phyloP scores from a whole-genome alignment of 2,797 vertebrate species.

The Cyprinodon diabolis region DNA sequence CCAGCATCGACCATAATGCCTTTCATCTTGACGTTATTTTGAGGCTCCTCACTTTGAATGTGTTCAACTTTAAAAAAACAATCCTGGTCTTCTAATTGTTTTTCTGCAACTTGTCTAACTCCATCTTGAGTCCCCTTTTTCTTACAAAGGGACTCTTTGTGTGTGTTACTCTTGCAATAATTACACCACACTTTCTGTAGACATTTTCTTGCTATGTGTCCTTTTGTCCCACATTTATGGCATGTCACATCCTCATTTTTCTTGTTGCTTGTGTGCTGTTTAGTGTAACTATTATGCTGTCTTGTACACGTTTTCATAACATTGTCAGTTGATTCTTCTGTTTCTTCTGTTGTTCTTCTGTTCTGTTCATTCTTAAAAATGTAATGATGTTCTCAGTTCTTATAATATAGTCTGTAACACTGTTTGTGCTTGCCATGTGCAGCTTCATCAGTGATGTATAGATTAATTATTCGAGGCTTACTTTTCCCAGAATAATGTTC shows the following conservation, averaged over 20 bases:
- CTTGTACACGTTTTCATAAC: not conserved
- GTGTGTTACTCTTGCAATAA: constrained; percentile 29
- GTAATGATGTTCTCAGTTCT: too few relatives aligned
- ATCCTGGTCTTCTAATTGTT: not conserved
- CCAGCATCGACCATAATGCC: constrained; percentile 44
- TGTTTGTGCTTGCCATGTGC: too few relatives aligned
- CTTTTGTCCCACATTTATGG: constrained; percentile 43
- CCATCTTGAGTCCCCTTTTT: constrained; percentile 25
- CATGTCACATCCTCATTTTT: constrained; percentile 26
- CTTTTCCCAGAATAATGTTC: too few relatives aligned
- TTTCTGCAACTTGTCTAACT: constrained; percentile 6
- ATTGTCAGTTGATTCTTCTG: not conserved
- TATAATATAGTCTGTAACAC: too few relatives aligned
- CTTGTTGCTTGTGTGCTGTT: not conserved
- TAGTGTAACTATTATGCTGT: not conserved
- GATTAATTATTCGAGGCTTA: too few relatives aligned
- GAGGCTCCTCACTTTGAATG: not conserved
- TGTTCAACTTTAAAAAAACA: constrained; percentile 11
- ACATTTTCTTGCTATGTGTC: constrained; percentile 28
- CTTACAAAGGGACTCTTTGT: constrained; percentile 22
- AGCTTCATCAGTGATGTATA: too few relatives aligned
- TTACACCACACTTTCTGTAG: constrained; percentile 21
- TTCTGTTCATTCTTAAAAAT: too few relatives aligned
- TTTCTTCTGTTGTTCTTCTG: too few relatives aligned
- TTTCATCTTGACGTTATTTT: constrained; percentile 6